Evolutionary conservation across 2,888 invertebrate species (phyloP).

Genomic region (Zonitis immaculata): DNA sequence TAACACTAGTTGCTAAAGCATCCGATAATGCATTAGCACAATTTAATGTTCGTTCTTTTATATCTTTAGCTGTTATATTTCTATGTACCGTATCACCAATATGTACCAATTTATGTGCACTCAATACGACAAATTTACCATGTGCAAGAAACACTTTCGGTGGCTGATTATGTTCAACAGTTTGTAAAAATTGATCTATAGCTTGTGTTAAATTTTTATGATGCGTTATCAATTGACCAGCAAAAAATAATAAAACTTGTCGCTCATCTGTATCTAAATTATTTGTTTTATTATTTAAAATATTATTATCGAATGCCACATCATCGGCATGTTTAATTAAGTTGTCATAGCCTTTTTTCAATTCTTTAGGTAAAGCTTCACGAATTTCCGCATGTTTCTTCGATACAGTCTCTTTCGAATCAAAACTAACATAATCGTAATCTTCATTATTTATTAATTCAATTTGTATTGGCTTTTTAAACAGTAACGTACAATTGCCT

Average conservation of each 20-base stretch:
- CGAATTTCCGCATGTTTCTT: slow-evolving; percentile 70
- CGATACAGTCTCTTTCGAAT: slow-evolving; percentile 67
- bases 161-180: slow-evolving; percentile 89
- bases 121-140: slow-evolving; percentile 90
- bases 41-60: slow-evolving; percentile 67
- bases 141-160: slow-evolving; percentile 91
- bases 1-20: slow-evolving; percentile 75
- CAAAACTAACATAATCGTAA: slow-evolving; percentile 86
- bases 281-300: slow-evolving; percentile 40
- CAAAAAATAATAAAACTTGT: slow-evolving; percentile 81
- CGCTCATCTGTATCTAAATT: slow-evolving; percentile 70
- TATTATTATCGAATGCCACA: slow-evolving; percentile 54
- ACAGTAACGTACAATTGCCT: slow-evolving; percentile 74
- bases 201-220: slow-evolving; percentile 80
- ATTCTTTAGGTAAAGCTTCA: slow-evolving; percentile 66
- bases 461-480: slow-evolving; percentile 57
- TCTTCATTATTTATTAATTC: slow-evolving; percentile 69
- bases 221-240: slow-evolving; percentile 80
- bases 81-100: slow-evolving; percentile 92
- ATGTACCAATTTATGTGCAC: slow-evolving; percentile 89
- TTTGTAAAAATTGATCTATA: slow-evolving; percentile 86
- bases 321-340: slow-evolving; percentile 70
- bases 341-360: slow-evolving; percentile 71
- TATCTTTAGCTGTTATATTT: slow-evolving; percentile 69
- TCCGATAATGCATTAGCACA: slow-evolving; percentile 78